A percentile compares a stretch with the other conserved stretches of the same genome.
phyloP scores from a whole-genome alignment of 2,797 vertebrate species.

The Gymnocypris eckloni region DNA sequence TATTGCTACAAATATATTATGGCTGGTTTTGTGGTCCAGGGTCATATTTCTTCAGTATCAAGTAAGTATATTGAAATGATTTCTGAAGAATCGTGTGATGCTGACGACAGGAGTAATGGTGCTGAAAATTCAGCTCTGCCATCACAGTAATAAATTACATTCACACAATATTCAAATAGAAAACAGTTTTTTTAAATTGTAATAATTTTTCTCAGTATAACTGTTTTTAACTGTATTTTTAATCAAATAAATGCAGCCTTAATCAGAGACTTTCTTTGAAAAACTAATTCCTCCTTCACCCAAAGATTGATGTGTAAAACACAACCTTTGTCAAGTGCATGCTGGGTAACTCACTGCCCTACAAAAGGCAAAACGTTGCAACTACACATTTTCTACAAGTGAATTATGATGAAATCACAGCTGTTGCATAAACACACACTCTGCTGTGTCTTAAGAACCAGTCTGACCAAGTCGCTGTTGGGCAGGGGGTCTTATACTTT shows the following conservation, averaged over 20 bases:
- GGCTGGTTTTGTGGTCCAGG: no score
- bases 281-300: neutral
- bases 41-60: neutral
- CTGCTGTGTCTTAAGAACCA: neutral
- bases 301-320: neutral
- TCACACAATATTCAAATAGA: neutral
- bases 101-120: neutral
- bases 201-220: neutral
- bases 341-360: neutral
- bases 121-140: neutral
- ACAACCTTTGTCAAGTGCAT: neutral
- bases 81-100: neutral
- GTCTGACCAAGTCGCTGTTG: neutral
- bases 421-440: constrained; percentile 3
- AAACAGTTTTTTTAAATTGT: neutral
- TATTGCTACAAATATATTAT: no score
- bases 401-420: neutral
- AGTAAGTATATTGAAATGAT: neutral
- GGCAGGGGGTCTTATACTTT: neutral
- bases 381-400: neutral
- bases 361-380: neutral
- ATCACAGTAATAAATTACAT: neutral
- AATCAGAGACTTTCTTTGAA: neutral
- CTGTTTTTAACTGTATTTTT: neutral
- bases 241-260: neutral